Base-by-base conservation (phyloP, 2,888 invertebrate genomes). In the Leucophenga maculata region DNA sequence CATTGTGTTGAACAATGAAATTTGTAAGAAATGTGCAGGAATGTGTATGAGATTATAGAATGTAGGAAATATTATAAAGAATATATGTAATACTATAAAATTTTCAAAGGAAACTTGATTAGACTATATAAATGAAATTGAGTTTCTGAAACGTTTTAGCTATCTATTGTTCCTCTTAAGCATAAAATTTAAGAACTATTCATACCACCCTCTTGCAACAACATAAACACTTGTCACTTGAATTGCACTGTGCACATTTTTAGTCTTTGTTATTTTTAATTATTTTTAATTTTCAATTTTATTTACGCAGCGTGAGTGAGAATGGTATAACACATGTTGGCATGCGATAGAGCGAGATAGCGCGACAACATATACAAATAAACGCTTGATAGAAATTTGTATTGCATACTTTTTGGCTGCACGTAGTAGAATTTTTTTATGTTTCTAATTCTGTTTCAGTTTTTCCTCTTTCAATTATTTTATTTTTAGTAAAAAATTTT, bases 211-310 rank as follows among this genome's bases (percentile, higher is more conserved):
- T 52, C 52, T 39, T 14, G 26, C 26, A n/a, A 2, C 20, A 3
- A 2, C 20, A 3, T 60, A 14, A 55, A 20, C 59, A 16, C 32
- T 44, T 39, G 67, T 39, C 65, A 55, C 48, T 70, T 39, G 32
- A 16, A 60, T 67, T 65, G 26, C 8, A 39, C 11, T 39, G 39
- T 39, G 39, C 3, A 39, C 39, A 39, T 64, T 65, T 46, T 59
- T 48, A 54, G 59, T 46, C 62, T 48, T 22, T 54, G 14, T 54
- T 69, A 65, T 68, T 73, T 72, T 68, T 72, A 71, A 74, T 77
- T 74, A 73, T 72, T 62, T 71, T n/a, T 11, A 68, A 72, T 72
- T 54, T n/a, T 57, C 59, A 50, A 59, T 18, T 26, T 22, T 44
- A 54, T 44, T 46, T 44, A 14, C 32, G 60, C n/a, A 62, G 11